Conservation (phyloP, 2,888 invertebrate genomes). For the Leptinotarsa tumamoca region DNA sequence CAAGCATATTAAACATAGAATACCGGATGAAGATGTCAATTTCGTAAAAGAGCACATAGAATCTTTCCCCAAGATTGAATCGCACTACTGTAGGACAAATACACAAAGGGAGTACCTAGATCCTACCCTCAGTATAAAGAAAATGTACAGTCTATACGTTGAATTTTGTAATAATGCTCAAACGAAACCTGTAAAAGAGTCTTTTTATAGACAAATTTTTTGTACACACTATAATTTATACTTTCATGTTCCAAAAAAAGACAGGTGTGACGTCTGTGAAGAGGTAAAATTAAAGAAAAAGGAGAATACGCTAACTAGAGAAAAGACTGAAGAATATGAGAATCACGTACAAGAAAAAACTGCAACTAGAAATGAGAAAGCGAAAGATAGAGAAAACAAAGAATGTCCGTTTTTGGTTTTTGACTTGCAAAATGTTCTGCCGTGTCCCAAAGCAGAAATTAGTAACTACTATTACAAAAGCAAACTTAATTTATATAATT, state of each 20-base stretch:
- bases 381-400: constrained; percentile 23
- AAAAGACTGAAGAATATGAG: too few relatives aligned
- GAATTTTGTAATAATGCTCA: constrained; percentile 35
- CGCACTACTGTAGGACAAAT: constrained; percentile 31
- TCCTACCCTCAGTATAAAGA: constrained; percentile 38
- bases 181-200: constrained; percentile 25
- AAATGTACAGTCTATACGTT: constrained; percentile 45
- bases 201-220: constrained; percentile 17
- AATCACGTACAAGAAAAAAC: constrained; percentile 21
- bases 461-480: constrained; percentile 49
- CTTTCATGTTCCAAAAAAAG: too few relatives aligned
- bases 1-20: constrained; percentile 35
- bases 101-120: constrained; percentile 35
- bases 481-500: constrained; percentile 47
- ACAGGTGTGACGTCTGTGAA: constrained; percentile 1
- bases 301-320: constrained; percentile 31
- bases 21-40: constrained; percentile 30
- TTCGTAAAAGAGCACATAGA: constrained; percentile 35
- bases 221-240: too few relatives aligned
- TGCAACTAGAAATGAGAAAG: too few relatives aligned
- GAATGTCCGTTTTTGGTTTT: constrained; percentile 28
- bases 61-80: constrained; percentile 32
- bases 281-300: constrained; percentile 25
- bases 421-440: constrained; percentile 46
- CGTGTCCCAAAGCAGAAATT: constrained; percentile 46